Base-by-base conservation (phyloP, 2,888 invertebrate genomes). In the Rhyacophila evoluta region DNA sequence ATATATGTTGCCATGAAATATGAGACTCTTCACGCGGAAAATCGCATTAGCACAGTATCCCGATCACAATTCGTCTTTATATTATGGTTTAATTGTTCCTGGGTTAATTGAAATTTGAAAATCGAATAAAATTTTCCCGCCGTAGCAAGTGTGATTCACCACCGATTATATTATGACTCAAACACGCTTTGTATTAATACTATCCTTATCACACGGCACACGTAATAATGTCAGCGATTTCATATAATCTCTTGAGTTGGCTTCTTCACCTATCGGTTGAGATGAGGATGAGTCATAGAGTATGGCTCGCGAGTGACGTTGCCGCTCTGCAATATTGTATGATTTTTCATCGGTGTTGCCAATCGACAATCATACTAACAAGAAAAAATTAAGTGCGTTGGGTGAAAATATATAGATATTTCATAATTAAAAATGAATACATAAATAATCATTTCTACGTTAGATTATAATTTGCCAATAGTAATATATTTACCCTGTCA, bases 241-340 rank as follows among this genome's bases (percentile, higher is more conserved):
- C 12, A 12, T 12, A 12, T 10, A 55, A 55, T 55, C 55, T 55
- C 55, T 55, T 55, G 15, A 25, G 55, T 2, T 55, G 55, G 25
- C 55, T 55, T 55, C 55, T 55, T 55, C 25, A 25, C 55, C 55
- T 55, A 55, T 55, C 55, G 55, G 55, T 55, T 10, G 55, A 55
- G 55, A 19, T 55, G 55, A 19, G 55, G 8, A 8, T 55, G 55
- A 55, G 55, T 55, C 55, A 55, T 55, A 15, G 41, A 15, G 55
- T 19, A 55, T 19, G 15, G 19, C 55, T 55, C 55, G 19, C 55
- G 25, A 19, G 55, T 55, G 55, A 55, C 55, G 55, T 55, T 19
- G 55, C 55, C 8, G 55, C 55, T 19, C 19, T 19, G 19, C 39
- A 39, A 19, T 55, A 55, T 10, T 55, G 25, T 25, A 55, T 15